Evolutionary conservation across 2,797 vertebrate species (phyloP).

Genomic region (Galago senegalensis): DNA sequence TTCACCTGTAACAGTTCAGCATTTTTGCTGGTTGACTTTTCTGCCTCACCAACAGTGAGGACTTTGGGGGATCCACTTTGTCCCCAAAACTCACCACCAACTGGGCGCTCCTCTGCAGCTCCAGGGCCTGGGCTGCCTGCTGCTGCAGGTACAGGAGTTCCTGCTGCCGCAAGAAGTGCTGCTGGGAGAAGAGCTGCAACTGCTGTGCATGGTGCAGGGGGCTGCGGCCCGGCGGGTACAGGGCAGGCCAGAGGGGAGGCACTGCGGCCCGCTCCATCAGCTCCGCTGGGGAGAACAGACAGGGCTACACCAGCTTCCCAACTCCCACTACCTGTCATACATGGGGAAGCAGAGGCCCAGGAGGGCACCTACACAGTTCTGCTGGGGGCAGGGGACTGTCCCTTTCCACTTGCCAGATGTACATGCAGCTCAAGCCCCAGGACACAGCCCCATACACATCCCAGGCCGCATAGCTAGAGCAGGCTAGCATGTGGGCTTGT

Average conservation of each 20-base stretch:
- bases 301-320: background rate
- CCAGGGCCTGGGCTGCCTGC: conserved; percentile 97
- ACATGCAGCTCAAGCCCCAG: background rate
- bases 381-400: background rate
- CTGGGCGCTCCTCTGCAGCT: conserved; percentile 96
- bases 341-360: accelerated
- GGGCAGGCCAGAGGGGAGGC: conserved; percentile 94
- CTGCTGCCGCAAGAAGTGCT: conserved; percentile 97
- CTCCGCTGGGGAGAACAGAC: conserved; percentile 89
- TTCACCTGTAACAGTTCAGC: accelerated
- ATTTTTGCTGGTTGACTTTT: accelerated
- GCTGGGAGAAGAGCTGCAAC: conserved; percentile 98
- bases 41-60: accelerated
- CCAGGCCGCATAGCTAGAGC: background rate
- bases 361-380: accelerated
- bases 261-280: conserved; percentile 93
- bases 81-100: conserved; percentile 91
- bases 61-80: accelerated
- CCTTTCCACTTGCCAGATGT: accelerated
- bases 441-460: accelerated
- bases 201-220: conserved; percentile 98
- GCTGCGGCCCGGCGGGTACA: conserved; percentile 94
- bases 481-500: too few relatives aligned
- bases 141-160: conserved; percentile 98
- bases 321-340: background rate